A percentile compares a stretch with the other conserved stretches of the same genome.
Conservation (phyloP, 23 tunicate species). For the Trididemnum clinides region DNA sequence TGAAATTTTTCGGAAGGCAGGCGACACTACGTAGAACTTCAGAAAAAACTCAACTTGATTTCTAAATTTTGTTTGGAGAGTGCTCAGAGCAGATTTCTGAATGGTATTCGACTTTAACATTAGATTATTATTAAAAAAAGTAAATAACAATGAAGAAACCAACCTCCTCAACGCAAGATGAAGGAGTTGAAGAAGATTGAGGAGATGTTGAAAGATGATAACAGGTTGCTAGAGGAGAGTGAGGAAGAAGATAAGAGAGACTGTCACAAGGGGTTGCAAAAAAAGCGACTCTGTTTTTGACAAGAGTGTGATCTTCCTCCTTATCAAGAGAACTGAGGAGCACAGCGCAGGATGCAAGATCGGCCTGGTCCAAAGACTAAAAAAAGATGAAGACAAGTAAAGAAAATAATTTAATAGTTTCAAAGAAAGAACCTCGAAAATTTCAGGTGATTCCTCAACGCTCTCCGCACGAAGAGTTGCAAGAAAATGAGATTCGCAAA, state of each 20-base stretch:
- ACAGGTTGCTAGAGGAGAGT: constrained; percentile 4
- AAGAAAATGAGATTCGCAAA: constrained; percentile 12
- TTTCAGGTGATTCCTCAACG: not conserved
- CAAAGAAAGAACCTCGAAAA: not conserved
- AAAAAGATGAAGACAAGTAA: not conserved
- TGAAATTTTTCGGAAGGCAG: too few species aligned
- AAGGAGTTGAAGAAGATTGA: too few species aligned
- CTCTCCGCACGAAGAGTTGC: constrained; percentile 60
- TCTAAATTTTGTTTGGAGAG: too few species aligned
- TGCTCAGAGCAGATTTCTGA: too few species aligned
- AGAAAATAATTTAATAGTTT: too few species aligned
- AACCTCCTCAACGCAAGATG: too few species aligned
- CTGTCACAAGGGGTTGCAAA: constrained; percentile 4
- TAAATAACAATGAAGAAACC: too few species aligned
- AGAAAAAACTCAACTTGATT: too few species aligned
- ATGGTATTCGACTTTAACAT: too few species aligned
- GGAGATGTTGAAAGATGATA: too few species aligned
- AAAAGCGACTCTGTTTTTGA: constrained; percentile 16
- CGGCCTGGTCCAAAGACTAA: not conserved
- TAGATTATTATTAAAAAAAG: too few species aligned
- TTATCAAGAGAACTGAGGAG: not conserved
- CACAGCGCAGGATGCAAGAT: not conserved
- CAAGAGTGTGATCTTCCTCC: constrained; percentile 8
- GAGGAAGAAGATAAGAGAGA: constrained; percentile 49
- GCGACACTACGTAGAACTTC: too few species aligned